Evolutionary conservation across 1,140 invertebrate species (phyloP).

Genomic region (Stenopsyche tienmushanensis): DNA sequence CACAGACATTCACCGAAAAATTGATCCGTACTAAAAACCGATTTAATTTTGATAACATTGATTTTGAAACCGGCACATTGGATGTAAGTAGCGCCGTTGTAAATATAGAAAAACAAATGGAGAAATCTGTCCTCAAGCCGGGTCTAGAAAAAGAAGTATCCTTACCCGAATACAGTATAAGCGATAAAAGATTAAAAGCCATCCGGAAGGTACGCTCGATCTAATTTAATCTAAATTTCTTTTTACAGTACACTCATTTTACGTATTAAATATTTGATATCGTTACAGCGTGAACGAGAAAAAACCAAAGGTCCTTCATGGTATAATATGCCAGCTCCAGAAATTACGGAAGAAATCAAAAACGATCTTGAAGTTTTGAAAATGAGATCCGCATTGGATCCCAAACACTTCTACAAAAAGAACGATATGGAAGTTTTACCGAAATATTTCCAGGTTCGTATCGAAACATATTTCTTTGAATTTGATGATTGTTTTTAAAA

Average conservation of each 20-base stretch:
- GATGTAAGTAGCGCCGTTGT: conserved; percentile 50
- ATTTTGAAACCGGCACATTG: conserved; percentile 52
- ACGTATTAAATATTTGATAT: not conserved
- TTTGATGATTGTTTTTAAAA: not conserved
- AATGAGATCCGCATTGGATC: conserved; percentile 90
- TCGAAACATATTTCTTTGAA: too few species aligned
- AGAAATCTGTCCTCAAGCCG: conserved; percentile 65
- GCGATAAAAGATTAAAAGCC: conserved; percentile 59
- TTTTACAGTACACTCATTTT: not conserved
- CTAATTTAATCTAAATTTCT: not conserved
- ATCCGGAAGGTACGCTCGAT: conserved; percentile 57
- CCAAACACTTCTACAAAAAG: conserved; percentile 92
- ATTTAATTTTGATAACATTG: conserved; percentile 50
- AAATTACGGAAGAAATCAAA: conserved; percentile 83
- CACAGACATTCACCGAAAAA: conserved; percentile 36
- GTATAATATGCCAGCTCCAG: conserved; percentile 84
- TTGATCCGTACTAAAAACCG: conserved; percentile 33
- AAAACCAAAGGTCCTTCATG: conserved; percentile 84
- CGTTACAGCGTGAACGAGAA: conserved; percentile 59
- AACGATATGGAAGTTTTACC: conserved; percentile 83
- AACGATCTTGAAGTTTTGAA: conserved; percentile 85
- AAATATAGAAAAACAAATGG: conserved; percentile 60
- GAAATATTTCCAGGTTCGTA: conserved; percentile 87
- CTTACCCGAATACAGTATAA: conserved; percentile 63
- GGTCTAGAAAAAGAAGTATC: conserved; percentile 66